Evolutionary conservation across 35 echinoderm and acorn worm genomes (phyloP), one percentile per base, ranked within the genome.

Genomic region (Hemicentrotus pulcherrimus): DNA sequence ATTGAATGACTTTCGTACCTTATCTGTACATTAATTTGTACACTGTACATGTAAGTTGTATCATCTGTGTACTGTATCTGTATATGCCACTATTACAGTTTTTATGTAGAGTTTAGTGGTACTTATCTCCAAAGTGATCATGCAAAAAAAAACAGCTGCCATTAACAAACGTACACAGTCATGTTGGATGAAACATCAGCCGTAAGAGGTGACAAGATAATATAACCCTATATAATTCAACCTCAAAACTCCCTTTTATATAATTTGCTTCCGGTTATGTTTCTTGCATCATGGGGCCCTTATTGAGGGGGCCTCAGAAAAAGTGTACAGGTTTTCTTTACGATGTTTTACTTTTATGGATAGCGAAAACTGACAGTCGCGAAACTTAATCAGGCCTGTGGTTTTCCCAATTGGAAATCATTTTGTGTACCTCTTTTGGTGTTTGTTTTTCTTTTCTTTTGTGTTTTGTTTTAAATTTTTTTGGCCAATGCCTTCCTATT

Each of bases 221-320:
- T 78, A 78, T 28, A 28, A 78, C 28, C 7, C 65, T 78, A 78
- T 28, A 70, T 28, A 28, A 78, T 78, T 78, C 65, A 78, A 78
- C 65, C 65, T 78, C 65, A 78, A 6, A 78, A 78, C 65, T 22
- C 65, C 24, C 65, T 78, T 78, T 78, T 78, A 78, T 78, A 78
- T 78, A 78, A 78, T 78, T 78, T 78, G 65, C 22, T 78, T 78
- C 65, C 65, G 65, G 65, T 78, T 78, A 78, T 78, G 65, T 78
- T 28, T 28, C 4, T 78, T 78, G 19, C 18, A 78, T 78, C 65
- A n/a, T 28, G 24, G 65, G 65, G 22, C 65, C 65, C 65, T 0
- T 4, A 28, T 2, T 5, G 65, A n/a, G 65, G 2, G 50, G 50
- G 50, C 0, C 3, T 59, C 16, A 59, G 50, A 11, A 41, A 78